Conservation (phyloP, 2,888 invertebrate genomes). For the Melieria picta region DNA sequence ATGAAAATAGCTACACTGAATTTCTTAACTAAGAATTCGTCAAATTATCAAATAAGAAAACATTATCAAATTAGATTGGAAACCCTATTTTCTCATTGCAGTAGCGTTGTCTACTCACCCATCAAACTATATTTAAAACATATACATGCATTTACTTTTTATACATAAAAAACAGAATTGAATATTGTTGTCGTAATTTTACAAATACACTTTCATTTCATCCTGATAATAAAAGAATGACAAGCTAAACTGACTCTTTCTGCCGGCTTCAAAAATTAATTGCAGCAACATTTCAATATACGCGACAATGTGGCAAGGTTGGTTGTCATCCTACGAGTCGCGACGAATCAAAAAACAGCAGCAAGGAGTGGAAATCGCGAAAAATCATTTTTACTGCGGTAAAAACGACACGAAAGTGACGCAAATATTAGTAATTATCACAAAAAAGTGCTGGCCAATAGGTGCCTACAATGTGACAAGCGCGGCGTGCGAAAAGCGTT, state of each 20-base stretch:
- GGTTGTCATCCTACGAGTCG: slow-evolving; percentile 32
- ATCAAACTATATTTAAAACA: not conserved
- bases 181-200: too few species aligned
- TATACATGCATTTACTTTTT: not conserved
- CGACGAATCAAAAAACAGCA: slow-evolving; percentile 34
- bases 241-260: not conserved
- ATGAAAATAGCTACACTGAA: not conserved
- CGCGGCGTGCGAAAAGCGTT: not conserved
- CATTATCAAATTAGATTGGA: too few species aligned
- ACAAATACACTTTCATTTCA: too few species aligned
- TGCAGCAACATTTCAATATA: not conserved
- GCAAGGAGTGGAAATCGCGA: slow-evolving; percentile 39
- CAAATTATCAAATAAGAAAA: too few species aligned
- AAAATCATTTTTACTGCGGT: slow-evolving; percentile 30
- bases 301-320: slow-evolving; percentile 10
- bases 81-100: not conserved
- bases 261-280: not conserved
- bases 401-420: slow-evolving; percentile 31
- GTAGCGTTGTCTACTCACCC: not conserved
- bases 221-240: too few species aligned
- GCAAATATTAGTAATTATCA: slow-evolving; percentile 32
- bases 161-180: too few species aligned
- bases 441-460: slow-evolving; percentile 5
- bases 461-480: not conserved
- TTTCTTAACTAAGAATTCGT: too few species aligned